A percentile compares a stretch with the other conserved stretches of the same genome.
Conservation (phyloP, 1,140 invertebrate species). For the Pseudomyrmex gracilis region DNA sequence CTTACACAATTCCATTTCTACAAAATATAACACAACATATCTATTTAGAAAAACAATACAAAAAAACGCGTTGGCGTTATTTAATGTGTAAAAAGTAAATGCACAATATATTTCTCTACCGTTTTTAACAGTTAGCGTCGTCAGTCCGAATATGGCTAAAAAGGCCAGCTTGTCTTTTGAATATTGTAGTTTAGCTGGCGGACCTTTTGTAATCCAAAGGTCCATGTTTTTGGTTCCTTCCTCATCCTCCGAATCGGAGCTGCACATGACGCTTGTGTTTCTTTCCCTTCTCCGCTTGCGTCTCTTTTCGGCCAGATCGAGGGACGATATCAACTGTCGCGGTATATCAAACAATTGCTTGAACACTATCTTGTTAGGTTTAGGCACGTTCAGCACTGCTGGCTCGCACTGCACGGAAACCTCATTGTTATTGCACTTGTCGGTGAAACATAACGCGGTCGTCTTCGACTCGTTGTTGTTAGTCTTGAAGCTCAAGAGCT, state of each 20-base stretch:
- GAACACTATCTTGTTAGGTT: constrained; percentile 78
- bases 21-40: constrained; percentile 49
- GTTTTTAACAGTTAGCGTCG: constrained; percentile 82
- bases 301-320: constrained; percentile 82
- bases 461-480: constrained; percentile 73
- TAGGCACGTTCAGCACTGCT: constrained; percentile 83
- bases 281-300: constrained; percentile 79
- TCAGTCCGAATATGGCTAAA: constrained; percentile 84
- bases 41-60: not conserved
- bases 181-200: constrained; percentile 83
- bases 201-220: constrained; percentile 85
- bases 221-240: constrained; percentile 79
- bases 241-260: constrained; percentile 83
- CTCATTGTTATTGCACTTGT: constrained; percentile 83
- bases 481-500: constrained; percentile 80
- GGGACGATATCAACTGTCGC: constrained; percentile 78
- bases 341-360: constrained; percentile 78
- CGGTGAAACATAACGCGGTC: constrained; percentile 76
- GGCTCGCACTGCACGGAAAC: constrained; percentile 77
- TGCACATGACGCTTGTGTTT: constrained; percentile 69
- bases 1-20: constrained; percentile 80
- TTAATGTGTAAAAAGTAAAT: not conserved
- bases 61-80: not conserved
- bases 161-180: constrained; percentile 83
- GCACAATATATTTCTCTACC: constrained; percentile 72